Conservation (phyloP, 2,797 vertebrate species). For the Miichthys miiuy region DNA sequence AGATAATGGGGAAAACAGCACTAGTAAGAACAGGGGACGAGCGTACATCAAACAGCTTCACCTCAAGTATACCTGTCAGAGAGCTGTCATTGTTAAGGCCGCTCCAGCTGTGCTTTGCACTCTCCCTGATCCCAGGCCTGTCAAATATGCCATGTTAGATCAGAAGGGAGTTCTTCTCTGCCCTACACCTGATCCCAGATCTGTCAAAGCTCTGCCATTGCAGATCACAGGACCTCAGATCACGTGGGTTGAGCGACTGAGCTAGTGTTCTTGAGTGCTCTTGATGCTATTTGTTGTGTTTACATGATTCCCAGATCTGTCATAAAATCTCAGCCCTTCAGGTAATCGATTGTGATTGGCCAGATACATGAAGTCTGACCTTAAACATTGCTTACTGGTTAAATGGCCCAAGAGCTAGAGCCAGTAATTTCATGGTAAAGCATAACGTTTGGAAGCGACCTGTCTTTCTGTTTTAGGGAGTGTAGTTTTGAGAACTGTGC, state of each 20-base stretch:
- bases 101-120: slow-evolving; percentile 82
- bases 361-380: slow-evolving; percentile 25
- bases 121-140: slow-evolving; percentile 81
- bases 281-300: slow-evolving; percentile 49
- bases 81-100: slow-evolving; percentile 78
- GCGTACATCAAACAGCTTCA: slow-evolving; percentile 77
- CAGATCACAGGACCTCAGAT: slow-evolving; percentile 71
- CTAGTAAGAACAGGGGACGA: slow-evolving; percentile 52
- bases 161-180: slow-evolving; percentile 73
- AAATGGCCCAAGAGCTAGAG: slow-evolving; percentile 13
- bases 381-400: slow-evolving; percentile 27
- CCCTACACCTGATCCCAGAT: slow-evolving; percentile 79
- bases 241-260: slow-evolving; percentile 23
- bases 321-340: slow-evolving; percentile 17
- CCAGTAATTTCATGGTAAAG: slow-evolving; percentile 32
- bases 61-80: slow-evolving; percentile 78
- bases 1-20: slow-evolving; percentile 61
- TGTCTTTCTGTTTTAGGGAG: slow-evolving; percentile 35
- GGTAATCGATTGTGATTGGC: slow-evolving; percentile 33
- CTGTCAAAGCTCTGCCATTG: slow-evolving; percentile 77
- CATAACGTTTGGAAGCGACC: slow-evolving; percentile 17
- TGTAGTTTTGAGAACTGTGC: slow-evolving; percentile 32
- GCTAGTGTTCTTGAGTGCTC: slow-evolving; percentile 31
- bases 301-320: slow-evolving; percentile 46
- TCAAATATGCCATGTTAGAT: slow-evolving; percentile 81